These are phyloP conservation scores for Strix aluco DNA, from an alignment of 2,113 vertebrate genomes.

Conservation along the genomic window DNA sequence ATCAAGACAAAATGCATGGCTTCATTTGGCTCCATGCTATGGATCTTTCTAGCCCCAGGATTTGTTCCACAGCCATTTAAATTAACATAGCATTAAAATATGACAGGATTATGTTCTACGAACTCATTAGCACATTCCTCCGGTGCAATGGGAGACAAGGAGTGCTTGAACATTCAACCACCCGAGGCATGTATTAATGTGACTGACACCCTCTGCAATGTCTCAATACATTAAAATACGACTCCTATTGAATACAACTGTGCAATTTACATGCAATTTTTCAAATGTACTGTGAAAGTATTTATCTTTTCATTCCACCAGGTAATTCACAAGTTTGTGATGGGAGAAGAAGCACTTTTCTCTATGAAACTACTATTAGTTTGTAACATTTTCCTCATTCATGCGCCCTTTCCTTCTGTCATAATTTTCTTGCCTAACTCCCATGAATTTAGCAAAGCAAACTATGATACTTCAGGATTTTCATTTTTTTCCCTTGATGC, in stretches of 20 bases:
- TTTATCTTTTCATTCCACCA: slow-evolving; percentile 14
- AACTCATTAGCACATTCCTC: slow-evolving; percentile 30
- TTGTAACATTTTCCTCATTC: background rate
- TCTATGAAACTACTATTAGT: background rate
- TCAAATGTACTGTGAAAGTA: background rate
- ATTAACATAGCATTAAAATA: slow-evolving; percentile 53
- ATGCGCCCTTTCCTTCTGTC: background rate
- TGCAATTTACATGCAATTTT: slow-evolving; percentile 13
- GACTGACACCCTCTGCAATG: background rate
- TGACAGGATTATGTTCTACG: slow-evolving; percentile 8
- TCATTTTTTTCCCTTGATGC: background rate
- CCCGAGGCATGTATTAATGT: slow-evolving; percentile 16
- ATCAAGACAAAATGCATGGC: slow-evolving; percentile 10
- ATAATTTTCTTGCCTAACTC: background rate
- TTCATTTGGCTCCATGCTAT: slow-evolving; percentile 1
- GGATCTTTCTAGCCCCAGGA: slow-evolving; percentile 8
- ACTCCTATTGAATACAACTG: slow-evolving; percentile 15
- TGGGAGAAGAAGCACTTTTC: background rate
- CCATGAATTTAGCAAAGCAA: slow-evolving; percentile 48
- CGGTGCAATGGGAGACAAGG: slow-evolving; percentile 18
- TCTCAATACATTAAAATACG: background rate
- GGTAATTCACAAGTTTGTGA: slow-evolving; percentile 10
- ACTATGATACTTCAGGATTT: background rate
- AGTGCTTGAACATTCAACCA: slow-evolving; percentile 19
- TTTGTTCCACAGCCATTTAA: slow-evolving; percentile 32